Evolutionary conservation across 2,888 invertebrate genomes (phyloP).

Genomic region (Scaptomyza reducta): DNA sequence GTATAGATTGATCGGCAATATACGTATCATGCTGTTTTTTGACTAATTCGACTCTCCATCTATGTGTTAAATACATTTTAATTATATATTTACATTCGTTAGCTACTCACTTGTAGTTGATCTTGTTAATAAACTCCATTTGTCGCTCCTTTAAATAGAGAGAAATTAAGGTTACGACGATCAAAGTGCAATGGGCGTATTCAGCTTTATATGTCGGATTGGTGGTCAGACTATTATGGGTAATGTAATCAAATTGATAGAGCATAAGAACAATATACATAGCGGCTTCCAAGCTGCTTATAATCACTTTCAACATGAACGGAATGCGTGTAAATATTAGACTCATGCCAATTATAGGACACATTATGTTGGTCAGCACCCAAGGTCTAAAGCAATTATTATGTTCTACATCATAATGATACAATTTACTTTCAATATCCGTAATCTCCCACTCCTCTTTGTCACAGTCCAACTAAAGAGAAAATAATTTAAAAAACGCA

Average conservation of each 20-base stretch:
- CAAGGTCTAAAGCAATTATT: conserved; percentile 80
- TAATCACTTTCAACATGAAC: conserved; percentile 89
- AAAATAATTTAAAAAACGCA: neutral
- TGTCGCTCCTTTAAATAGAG: conserved; percentile 94
- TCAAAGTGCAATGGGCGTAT: conserved; percentile 89
- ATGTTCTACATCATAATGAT: conserved; percentile 42
- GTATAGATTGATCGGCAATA: conserved; percentile 93
- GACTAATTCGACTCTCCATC: conserved; percentile 89
- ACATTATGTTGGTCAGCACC: conserved; percentile 85
- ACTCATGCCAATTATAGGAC: conserved; percentile 87
- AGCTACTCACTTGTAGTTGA: conserved; percentile 89
- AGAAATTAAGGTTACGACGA: conserved; percentile 89
- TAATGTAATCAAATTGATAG: conserved; percentile 85
- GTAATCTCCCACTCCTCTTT: neutral
- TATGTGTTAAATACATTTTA: conserved; percentile 34
- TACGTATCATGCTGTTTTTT: conserved; percentile 93
- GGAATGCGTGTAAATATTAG: conserved; percentile 94
- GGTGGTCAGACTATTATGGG: conserved; percentile 88
- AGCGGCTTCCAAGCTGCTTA: conserved; percentile 86
- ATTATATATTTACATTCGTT: neutral
- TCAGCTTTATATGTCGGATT: conserved; percentile 88
- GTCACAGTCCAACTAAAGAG: conserved; percentile 34
- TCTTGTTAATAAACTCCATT: conserved; percentile 94
- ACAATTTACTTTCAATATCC: conserved; percentile 52
- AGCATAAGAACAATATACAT: conserved; percentile 89